phyloP scores from a whole-genome alignment of 1,140 invertebrate genomes.

The Drosophila melanogaster region Release_6_plus_ISO1_MT NT_033779.5:6846001-6846500 shows the following conservation, averaged over 20 bases:
- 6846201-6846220: constrained; percentile 56
- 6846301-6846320: constrained; percentile 10
- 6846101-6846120: too few species aligned
- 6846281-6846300: constrained; percentile 4
- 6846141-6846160: constrained; percentile 50
- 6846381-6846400: background rate
- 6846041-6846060: background rate
- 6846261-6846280: constrained; percentile 45
- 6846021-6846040: constrained; percentile 20
- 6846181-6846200: constrained; percentile 68
- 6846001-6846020: constrained; percentile 15
- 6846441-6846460: background rate
- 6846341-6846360: background rate
- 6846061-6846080: constrained; percentile 31
- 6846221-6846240: background rate
- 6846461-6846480: constrained; percentile 21
- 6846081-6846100: background rate
- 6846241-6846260: constrained; percentile 33
- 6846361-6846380: background rate
- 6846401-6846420: constrained; percentile 1
- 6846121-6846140: constrained; percentile 75
- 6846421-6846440: background rate
- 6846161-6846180: constrained; percentile 23
- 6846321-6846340: background rate
- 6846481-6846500: constrained; percentile 15